A percentile compares a stretch with the other conserved stretches of the same genome.
Evolutionary conservation across 2,888 invertebrate species (phyloP).

Genomic region (Peribatodes rhomboidaria): DNA sequence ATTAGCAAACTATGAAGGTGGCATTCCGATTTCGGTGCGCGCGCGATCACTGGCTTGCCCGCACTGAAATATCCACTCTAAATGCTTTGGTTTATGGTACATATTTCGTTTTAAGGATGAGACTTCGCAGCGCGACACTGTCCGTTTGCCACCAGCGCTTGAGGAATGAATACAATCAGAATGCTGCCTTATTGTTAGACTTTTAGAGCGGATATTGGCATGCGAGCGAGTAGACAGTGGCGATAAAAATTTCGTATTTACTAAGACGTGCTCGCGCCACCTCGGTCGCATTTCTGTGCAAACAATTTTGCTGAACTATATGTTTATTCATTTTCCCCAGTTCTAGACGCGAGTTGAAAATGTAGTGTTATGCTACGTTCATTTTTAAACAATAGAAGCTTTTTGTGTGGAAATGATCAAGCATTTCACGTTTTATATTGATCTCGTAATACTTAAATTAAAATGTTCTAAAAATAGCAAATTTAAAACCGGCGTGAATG

Average conservation of each 20-base stretch:
- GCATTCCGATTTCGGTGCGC: neutral
- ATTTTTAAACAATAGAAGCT: conserved; percentile 12
- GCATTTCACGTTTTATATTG: conserved; percentile 7
- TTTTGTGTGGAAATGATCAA: conserved; percentile 14
- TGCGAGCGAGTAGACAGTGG: neutral
- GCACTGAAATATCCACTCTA: neutral
- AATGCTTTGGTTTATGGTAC: neutral
- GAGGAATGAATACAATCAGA: neutral
- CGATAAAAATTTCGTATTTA: neutral
- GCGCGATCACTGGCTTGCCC: neutral
- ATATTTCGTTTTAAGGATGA: too few species aligned
- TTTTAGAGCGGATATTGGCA: neutral
- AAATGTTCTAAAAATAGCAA: conserved; percentile 9
- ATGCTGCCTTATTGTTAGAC: neutral
- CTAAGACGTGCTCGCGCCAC: neutral
- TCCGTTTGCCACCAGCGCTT: neutral
- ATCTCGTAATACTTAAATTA: neutral
- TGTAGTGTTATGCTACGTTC: neutral
- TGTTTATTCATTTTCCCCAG: conserved; percentile 21
- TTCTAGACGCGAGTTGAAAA: conserved; percentile 15
- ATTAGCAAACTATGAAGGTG: neutral
- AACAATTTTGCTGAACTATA: neutral
- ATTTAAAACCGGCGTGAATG: conserved; percentile 29
- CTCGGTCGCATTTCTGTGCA: neutral
- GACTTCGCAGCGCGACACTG: neutral